Evolutionary conservation across 2,888 invertebrate genomes (phyloP).

Genomic region (Boloria selene): DNA sequence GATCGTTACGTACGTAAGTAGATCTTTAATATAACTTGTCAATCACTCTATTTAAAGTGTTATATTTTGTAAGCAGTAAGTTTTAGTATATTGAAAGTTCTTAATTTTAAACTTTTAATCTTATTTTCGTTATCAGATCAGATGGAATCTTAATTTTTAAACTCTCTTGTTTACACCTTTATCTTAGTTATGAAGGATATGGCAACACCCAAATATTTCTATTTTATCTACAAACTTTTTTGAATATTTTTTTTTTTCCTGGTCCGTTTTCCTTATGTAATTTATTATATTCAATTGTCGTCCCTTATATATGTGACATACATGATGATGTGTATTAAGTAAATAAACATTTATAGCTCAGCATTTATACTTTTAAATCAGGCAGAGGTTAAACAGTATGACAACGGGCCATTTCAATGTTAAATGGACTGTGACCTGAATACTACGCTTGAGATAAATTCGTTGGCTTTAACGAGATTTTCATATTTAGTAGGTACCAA

Average conservation of each 20-base stretch:
- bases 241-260: too few relatives aligned
- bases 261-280: too few relatives aligned
- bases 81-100: too few relatives aligned
- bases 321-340: too few relatives aligned
- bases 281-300: too few relatives aligned
- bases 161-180: background rate
- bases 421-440: slow-evolving; percentile 20
- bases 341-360: too few relatives aligned
- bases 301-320: too few relatives aligned
- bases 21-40: background rate
- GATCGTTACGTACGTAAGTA: background rate
- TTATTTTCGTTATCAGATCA: too few relatives aligned
- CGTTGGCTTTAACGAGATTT: slow-evolving; percentile 9
- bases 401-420: slow-evolving; percentile 10
- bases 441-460: slow-evolving; percentile 10
- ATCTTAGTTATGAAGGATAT: too few relatives aligned
- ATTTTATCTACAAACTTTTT: too few relatives aligned
- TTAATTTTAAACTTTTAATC: too few relatives aligned
- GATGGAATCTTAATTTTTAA: background rate
- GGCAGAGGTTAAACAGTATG: background rate
- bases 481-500: slow-evolving; percentile 11
- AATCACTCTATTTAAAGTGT: background rate
- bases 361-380: background rate
- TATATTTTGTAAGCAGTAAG: background rate
- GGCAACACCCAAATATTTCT: too few relatives aligned